phyloP scores from a whole-genome alignment of 2,888 invertebrate genomes.

The Spodoptera picta region DNA sequence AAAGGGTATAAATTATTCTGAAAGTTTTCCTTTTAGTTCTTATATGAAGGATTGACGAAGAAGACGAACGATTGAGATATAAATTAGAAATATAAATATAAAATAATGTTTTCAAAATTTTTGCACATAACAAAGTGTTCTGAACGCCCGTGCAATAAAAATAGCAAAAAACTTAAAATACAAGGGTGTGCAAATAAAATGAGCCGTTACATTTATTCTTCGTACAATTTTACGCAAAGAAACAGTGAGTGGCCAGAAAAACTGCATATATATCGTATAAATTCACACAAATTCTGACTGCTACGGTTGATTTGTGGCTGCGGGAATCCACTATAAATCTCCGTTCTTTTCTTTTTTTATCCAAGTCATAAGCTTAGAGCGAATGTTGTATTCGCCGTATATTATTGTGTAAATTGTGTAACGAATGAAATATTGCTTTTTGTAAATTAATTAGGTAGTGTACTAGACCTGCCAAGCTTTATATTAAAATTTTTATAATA shows the following conservation, averaged over 20 bases:
- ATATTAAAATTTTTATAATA: too few relatives aligned
- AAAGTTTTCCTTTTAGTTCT: too few relatives aligned
- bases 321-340: conserved; percentile 80
- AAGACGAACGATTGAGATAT: too few relatives aligned
- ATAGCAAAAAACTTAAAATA: conserved; percentile 34
- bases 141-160: conserved; percentile 12
- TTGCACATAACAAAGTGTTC: too few relatives aligned
- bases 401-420: neutral
- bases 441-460: too few relatives aligned
- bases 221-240: conserved; percentile 64
- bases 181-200: conserved; percentile 53
- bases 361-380: conserved; percentile 46
- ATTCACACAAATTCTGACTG: conserved; percentile 80
- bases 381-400: conserved; percentile 10
- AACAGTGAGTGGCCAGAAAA: conserved; percentile 63
- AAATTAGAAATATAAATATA: too few relatives aligned
- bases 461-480: too few relatives aligned
- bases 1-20: conserved; percentile 1
- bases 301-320: conserved; percentile 79
- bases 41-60: too few relatives aligned
- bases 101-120: too few relatives aligned
- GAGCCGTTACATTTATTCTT: conserved; percentile 38
- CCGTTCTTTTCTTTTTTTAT: conserved; percentile 60
- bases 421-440: too few relatives aligned
- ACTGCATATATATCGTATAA: conserved; percentile 62